phyloP scores from a whole-genome alignment of 64 coral and sea anemone species.

The Porites australiensis region DNA sequence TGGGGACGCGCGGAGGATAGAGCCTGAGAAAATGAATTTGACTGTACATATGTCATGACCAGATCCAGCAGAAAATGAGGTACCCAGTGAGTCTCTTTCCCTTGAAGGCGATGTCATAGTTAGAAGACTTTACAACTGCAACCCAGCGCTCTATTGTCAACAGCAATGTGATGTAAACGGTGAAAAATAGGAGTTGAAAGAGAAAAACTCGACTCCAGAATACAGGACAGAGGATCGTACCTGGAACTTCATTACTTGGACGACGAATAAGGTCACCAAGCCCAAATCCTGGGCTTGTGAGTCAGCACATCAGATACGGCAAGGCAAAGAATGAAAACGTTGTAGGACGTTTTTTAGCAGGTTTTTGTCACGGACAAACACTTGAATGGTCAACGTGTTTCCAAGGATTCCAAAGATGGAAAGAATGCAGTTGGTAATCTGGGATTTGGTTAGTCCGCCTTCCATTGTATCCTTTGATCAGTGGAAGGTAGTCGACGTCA shows the following conservation, averaged over 20 bases:
- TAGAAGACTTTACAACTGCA: neutral
- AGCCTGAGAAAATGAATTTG: neutral
- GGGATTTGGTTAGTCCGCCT: no score
- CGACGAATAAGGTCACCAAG: neutral
- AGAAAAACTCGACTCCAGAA: conserved; percentile 12
- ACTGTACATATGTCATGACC: neutral
- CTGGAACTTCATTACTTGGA: neutral
- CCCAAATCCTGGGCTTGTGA: conserved; percentile 9
- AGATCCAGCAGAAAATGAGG: neutral
- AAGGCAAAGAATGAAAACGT: neutral
- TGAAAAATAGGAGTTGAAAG: conserved; percentile 1
- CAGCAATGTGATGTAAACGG: neutral
- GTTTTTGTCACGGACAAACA: neutral
- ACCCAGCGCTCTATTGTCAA: conserved; percentile 10
- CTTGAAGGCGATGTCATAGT: neutral
- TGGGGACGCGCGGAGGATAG: neutral
- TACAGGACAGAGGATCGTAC: neutral
- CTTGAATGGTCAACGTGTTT: neutral
- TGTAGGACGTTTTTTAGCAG: neutral
- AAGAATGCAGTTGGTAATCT: no score
- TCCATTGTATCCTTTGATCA: no score
- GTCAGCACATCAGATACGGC: neutral
- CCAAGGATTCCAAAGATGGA: neutral
- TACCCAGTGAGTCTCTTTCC: neutral
- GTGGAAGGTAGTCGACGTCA: no score